A percentile compares a stretch with the other conserved stretches of the same genome.
Evolutionary conservation across 2,888 invertebrate species (phyloP).

Genomic region (Phymatocera aterrima): DNA sequence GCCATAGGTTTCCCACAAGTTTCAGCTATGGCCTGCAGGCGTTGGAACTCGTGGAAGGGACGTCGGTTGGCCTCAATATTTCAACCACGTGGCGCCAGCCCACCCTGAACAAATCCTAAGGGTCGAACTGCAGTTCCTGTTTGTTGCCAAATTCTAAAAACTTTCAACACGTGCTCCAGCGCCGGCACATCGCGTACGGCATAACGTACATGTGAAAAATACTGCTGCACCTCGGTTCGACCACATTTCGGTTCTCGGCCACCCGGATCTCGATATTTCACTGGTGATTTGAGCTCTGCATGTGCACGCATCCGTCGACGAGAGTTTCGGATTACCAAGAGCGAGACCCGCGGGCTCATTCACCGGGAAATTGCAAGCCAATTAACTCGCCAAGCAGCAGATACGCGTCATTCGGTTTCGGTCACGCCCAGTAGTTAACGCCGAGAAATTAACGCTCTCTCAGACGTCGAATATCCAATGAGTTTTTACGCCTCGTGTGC

Average conservation of each 20-base stretch:
- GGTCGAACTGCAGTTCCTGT: conserved; percentile 38
- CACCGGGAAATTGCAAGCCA: conserved; percentile 46
- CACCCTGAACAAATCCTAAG: conserved; percentile 34
- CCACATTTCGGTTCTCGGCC: not conserved
- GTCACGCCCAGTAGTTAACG: conserved; percentile 45
- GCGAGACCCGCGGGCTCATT: conserved; percentile 13
- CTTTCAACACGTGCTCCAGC: conserved; percentile 36
- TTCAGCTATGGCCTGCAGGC: not conserved
- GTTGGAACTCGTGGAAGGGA: not conserved
- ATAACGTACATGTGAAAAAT: not conserved
- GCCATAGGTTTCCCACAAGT: conserved; percentile 28
- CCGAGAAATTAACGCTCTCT: conserved; percentile 38
- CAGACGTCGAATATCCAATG: conserved; percentile 22
- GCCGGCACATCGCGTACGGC: conserved; percentile 1
- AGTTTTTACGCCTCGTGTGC: not conserved
- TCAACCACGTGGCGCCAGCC: conserved; percentile 43
- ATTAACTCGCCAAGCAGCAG: conserved; percentile 43
- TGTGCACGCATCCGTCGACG: conserved; percentile 30
- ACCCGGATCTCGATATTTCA: conserved; percentile 43
- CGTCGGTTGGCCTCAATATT: conserved; percentile 29
- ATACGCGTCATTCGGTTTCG: conserved; percentile 38
- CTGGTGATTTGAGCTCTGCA: conserved; percentile 32
- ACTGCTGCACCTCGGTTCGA: not conserved
- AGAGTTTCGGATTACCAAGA: conserved; percentile 38
- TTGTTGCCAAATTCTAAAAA: conserved; percentile 43